A percentile compares a stretch with the other conserved stretches of the same genome.
These are phyloP conservation scores for Tragelaphus buxtoni DNA, from an alignment of 2,113 vertebrate species.

Conservation along the genomic window DNA sequence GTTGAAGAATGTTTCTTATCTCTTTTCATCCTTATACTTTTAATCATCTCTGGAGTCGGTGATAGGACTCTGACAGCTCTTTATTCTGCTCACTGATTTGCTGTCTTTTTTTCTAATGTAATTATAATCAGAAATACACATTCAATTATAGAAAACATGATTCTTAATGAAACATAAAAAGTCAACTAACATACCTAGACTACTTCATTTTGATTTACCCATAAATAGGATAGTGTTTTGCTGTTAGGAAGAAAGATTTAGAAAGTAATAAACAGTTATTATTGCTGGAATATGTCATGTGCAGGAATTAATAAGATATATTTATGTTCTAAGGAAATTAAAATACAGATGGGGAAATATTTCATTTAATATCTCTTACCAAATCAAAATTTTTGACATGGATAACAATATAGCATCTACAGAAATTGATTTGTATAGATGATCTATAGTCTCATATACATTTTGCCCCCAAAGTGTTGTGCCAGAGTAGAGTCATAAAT, in stretches of 20 bases:
- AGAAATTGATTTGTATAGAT: constrained; percentile 28
- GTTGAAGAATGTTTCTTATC: not conserved
- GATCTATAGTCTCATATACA: not conserved
- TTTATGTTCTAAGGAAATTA: constrained; percentile 63
- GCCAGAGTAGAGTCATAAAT: constrained; percentile 23
- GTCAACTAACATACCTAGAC: not conserved
- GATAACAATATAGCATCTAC: not conserved
- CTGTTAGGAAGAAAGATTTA: constrained; percentile 48
- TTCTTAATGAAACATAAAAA: constrained; percentile 38
- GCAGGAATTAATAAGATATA: constrained; percentile 61
- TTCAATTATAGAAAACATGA: constrained; percentile 46
- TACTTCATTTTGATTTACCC: constrained; percentile 45
- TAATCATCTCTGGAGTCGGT: not conserved
- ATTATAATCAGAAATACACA: constrained; percentile 21
- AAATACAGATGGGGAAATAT: constrained; percentile 34
- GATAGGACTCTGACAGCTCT: not conserved
- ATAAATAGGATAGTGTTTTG: constrained; percentile 12
- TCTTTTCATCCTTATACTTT: not conserved
- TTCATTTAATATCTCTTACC: constrained; percentile 35
- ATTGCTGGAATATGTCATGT: constrained; percentile 28
- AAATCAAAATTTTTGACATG: constrained; percentile 32
- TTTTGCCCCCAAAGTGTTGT: constrained; percentile 14
- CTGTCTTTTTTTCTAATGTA: not conserved
- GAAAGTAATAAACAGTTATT: constrained; percentile 59
- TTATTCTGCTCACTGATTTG: not conserved